Conservation (phyloP, 2,888 invertebrate genomes). For the Cloeon dipterum region DNA sequence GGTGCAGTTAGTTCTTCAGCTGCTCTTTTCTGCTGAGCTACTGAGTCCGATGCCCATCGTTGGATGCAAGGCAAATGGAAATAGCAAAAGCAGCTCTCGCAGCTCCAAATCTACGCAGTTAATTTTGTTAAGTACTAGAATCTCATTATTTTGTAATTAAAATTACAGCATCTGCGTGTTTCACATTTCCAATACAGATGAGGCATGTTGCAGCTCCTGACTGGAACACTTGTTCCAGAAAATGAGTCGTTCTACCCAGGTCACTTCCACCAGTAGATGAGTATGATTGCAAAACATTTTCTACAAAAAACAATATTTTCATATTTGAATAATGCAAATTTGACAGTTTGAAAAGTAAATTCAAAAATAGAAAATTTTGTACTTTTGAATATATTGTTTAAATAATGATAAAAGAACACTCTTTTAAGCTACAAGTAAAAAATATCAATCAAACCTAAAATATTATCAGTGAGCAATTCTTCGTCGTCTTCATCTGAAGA, state of each 20-base stretch:
- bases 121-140: not conserved
- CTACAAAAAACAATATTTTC: not conserved
- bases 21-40: constrained; percentile 39
- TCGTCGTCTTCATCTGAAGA: constrained; percentile 29
- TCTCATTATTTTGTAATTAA: not conserved
- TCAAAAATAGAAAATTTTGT: no score
- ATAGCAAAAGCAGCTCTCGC: constrained; percentile 55
- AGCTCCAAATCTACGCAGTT: constrained; percentile 53
- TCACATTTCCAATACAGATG: constrained; percentile 73
- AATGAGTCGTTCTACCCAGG: constrained; percentile 36
- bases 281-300: constrained; percentile 2
- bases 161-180: constrained; percentile 43
- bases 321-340: no score
- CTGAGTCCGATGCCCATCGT: constrained; percentile 77
- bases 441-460: constrained; percentile 22
- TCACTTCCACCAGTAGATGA: constrained; percentile 16
- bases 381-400: no score
- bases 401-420: not conserved
- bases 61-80: constrained; percentile 77
- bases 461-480: constrained; percentile 23
- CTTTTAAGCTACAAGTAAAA: not conserved
- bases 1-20: constrained; percentile 23
- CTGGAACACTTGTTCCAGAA: constrained; percentile 54
- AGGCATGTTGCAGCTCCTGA: constrained; percentile 66
- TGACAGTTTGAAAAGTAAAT: no score